Evolutionary conservation across 2,113 vertebrate genomes (phyloP), one percentile per base, ranked within the genome.

Genomic region (Scolopax mira): DNA sequence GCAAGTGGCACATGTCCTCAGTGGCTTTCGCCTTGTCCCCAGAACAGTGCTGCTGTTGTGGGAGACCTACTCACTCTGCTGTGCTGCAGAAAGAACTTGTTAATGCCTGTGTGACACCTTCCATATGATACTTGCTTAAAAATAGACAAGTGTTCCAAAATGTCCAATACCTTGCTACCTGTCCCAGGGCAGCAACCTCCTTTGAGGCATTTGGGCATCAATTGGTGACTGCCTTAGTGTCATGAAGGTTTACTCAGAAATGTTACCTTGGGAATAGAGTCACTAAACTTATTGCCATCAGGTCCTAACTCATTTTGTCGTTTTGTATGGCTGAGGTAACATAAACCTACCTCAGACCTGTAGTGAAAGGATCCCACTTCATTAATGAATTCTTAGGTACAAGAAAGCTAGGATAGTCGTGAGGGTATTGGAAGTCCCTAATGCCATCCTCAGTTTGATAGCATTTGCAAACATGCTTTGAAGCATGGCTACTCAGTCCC

Each of bases 1-100:
- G 75, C 28, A 92, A 46, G 25, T 62, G 33, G 12, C 42, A 61
- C 1, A 0, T 62, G 41, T 13, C 22, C 37, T 57, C 0, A 0
- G 31, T 62, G 37, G 5, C 33, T 62, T 77, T 64, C 51, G 30
- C n/a, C 49, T 54, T 54, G 52, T 69, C 1, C 33, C 18, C 44
- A 44, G 25, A n/a, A 71, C 1, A 4, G 55, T 35, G 27, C 19
- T 41, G 55, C 31, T 69, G 55, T 35, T 44, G 24, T 22, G 46
- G 35, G 41, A 39, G 51, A 37, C 46, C 3, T 41, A 27, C 22
- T 39, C 0, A 4, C 33, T 46, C n/a, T 61, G 41, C 22, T 85
- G 25, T 62, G 18, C 23, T 49, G 44, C 48, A 60, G 70, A 54
- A 66, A 69, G 48, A 57, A 17, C n/a, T 27, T 67, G 44, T 33